Evolutionary conservation across 1,140 invertebrate species (phyloP), one percentile per base, ranked within the genome.

Genomic region (Babylonia areolata): DNA sequence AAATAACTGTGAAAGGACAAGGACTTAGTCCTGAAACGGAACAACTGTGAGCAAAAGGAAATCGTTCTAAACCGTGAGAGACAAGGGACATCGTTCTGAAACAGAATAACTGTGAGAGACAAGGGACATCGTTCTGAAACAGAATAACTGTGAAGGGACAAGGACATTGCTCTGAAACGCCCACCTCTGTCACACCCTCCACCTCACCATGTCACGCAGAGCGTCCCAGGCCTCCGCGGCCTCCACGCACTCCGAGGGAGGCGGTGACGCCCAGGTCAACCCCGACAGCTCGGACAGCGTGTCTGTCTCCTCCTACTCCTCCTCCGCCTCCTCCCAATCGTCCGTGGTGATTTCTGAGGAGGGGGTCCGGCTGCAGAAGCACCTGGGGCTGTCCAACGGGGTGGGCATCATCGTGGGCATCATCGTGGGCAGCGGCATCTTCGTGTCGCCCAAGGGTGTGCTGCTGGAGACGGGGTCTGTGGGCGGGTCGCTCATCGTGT

Each of bases 371-470:
- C 84, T 94, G 28, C 91, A 91, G 82, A 92, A 93, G 86, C 90
- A 93, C 87, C 88, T 94, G 46, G 93, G 93, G 28, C 90, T 94
- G 12, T 82, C 89, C 71, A 92, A 93, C 86, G 94, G 93, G 12
- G 92, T 94, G 2, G 92, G 91, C 17, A 92, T 94, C 54, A 94
- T 95, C 75, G 90, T 94, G 0, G 93, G 93, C 28, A 90, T 92
- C 40, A 94, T 94, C 20, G 90, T 94, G 20, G 97, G 97, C 64
- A 98, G 97, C 31, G 98, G 98, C 64, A 98, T 99, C 93, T 99
- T 99, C 94, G 97, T 99, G 28, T 98, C 98, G 1, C 99, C 99
- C 0, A 98, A 97, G 92, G 97, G 98, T 85, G 97, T 98, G 2
- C 93, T 98, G 3, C 93, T 96, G 89, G 95, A 97, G 92, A 96